Percentiles rank a stretch among this genome's conserved stretches.
phyloP scores from a whole-genome alignment of 2,113 vertebrate genomes.

The Grammomys surdaster region DNA sequence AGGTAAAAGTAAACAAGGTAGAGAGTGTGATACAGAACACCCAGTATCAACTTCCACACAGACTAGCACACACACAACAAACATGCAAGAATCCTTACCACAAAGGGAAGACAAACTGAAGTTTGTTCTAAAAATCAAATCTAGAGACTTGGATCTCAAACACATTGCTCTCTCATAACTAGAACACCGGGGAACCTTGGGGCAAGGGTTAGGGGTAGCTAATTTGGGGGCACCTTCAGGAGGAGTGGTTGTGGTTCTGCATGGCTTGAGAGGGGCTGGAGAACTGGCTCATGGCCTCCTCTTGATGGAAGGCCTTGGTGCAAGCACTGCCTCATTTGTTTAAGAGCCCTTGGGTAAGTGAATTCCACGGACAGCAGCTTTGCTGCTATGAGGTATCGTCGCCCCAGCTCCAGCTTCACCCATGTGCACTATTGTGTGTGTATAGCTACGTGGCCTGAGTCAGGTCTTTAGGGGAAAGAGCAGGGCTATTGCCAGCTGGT shows the following conservation, averaged over 20 bases:
- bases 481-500: background rate
- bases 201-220: background rate
- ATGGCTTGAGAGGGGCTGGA: background rate
- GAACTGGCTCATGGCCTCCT: background rate
- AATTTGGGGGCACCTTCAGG: background rate
- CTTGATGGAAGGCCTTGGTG: too few species aligned
- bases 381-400: background rate
- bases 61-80: background rate
- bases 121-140: background rate
- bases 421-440: accelerated
- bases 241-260: background rate
- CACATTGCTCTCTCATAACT: too few species aligned
- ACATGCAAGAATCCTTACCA: background rate
- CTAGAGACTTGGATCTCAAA: background rate
- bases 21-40: background rate
- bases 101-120: background rate
- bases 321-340: background rate
- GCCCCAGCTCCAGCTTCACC: background rate
- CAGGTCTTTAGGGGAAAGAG: background rate
- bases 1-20: background rate
- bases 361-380: background rate
- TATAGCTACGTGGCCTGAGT: accelerated
- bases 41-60: background rate
- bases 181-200: background rate
- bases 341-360: background rate